Conservation (phyloP, 2,113 vertebrate species). For the Plectropomus leopardus region DNA sequence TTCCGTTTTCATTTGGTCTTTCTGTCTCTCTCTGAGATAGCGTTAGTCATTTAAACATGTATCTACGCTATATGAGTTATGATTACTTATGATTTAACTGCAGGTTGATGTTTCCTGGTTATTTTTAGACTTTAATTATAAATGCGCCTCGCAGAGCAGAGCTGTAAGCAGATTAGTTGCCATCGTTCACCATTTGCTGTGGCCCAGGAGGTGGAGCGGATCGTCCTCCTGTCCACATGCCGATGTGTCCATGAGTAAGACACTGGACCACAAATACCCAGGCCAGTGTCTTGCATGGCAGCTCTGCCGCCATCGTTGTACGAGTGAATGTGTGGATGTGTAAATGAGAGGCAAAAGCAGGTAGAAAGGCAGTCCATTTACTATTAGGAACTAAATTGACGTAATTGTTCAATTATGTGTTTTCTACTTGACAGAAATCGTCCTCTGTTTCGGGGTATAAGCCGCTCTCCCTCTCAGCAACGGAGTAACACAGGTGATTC, state of each 20-base stretch:
- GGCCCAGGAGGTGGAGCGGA: too few species aligned
- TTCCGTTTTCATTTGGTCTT: slow-evolving; percentile 28
- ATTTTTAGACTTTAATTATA: not conserved
- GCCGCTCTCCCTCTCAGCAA: slow-evolving; percentile 28
- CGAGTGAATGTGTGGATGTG: too few species aligned
- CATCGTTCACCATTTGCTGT: too few species aligned
- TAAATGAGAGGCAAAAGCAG: too few species aligned
- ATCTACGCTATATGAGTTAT: not conserved
- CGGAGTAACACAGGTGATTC: slow-evolving; percentile 73
- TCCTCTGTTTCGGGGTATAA: slow-evolving; percentile 21
- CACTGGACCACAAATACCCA: too few species aligned
- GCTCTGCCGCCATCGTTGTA: too few species aligned
- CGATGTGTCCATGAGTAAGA: too few species aligned
- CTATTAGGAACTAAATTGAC: too few species aligned
- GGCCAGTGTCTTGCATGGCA: too few species aligned
- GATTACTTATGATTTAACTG: not conserved
- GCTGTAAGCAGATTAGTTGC: too few species aligned
- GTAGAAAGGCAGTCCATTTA: too few species aligned
- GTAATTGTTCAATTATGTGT: slow-evolving; percentile 10
- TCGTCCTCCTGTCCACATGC: too few species aligned
- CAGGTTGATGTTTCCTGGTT: not conserved
- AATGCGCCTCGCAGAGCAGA: not conserved
- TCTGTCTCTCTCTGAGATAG: not conserved
- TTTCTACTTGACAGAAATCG: slow-evolving; percentile 74
- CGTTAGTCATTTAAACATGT: not conserved